Conservation (phyloP, 1,140 invertebrate species). For the Ceratoteleas bidentatus region DNA sequence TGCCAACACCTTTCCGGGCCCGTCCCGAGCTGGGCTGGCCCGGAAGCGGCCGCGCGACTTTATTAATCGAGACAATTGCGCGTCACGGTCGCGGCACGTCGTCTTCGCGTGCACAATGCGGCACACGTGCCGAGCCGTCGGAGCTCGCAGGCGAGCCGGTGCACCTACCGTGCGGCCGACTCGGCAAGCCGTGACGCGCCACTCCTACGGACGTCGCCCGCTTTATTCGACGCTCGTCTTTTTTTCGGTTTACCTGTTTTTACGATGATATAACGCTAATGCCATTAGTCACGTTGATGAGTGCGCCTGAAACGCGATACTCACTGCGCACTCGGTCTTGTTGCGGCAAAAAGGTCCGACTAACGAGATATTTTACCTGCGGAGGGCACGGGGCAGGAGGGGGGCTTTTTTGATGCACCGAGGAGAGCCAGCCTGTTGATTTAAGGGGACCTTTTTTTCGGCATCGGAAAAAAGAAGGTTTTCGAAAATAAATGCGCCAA, state of each 20-base stretch:
- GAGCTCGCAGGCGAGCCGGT: slow-evolving; percentile 63
- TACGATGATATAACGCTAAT: slow-evolving; percentile 61
- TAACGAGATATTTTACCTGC: slow-evolving; percentile 56
- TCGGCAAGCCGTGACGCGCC: slow-evolving; percentile 64
- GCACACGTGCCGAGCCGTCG: slow-evolving; percentile 64
- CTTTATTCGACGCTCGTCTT: slow-evolving; percentile 45
- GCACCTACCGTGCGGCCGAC: slow-evolving; percentile 63
- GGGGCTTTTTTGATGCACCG: slow-evolving; percentile 18
- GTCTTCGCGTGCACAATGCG: slow-evolving; percentile 41
- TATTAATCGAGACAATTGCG: slow-evolving; percentile 77
- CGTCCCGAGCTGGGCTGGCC: slow-evolving; percentile 73
- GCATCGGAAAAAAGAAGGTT: background rate
- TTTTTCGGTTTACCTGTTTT: slow-evolving; percentile 59
- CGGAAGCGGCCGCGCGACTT: slow-evolving; percentile 74
- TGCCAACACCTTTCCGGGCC: slow-evolving; percentile 63
- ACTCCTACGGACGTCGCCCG: slow-evolving; percentile 71
- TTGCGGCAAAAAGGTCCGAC: slow-evolving; percentile 34
- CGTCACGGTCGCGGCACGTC: slow-evolving; percentile 42
- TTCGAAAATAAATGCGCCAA: background rate
- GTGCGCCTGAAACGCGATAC: slow-evolving; percentile 54
- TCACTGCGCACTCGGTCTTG: slow-evolving; percentile 46
- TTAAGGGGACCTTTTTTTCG: slow-evolving; percentile 14
- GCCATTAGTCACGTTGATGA: slow-evolving; percentile 62
- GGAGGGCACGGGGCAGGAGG: slow-evolving; percentile 5
- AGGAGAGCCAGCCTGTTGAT: slow-evolving; percentile 15